Conservation (phyloP, 1,140 invertebrate species). For the Ectropis grisescens region DNA sequence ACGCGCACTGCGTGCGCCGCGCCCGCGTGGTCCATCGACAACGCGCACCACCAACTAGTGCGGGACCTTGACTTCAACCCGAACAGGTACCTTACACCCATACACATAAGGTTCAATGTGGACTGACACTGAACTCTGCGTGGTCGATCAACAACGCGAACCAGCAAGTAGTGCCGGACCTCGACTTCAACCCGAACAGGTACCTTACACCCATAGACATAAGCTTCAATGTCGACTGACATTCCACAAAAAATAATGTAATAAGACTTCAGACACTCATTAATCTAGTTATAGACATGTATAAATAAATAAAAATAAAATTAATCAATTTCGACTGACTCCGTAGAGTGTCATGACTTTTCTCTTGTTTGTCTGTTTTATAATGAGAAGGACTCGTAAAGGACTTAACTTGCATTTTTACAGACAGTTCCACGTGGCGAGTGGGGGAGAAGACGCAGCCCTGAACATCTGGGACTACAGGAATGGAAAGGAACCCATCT, state of each 20-base stretch:
- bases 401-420: too few species aligned
- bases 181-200: slow-evolving; percentile 98
- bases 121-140: slow-evolving; percentile 43
- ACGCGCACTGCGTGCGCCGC: slow-evolving; percentile 78
- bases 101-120: background rate
- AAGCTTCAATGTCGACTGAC: slow-evolving; percentile 1
- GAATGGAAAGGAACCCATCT: slow-evolving; percentile 82
- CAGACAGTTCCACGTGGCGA: slow-evolving; percentile 90
- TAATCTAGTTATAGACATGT: too few species aligned
- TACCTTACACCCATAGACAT: slow-evolving; percentile 6
- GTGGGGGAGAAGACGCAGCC: slow-evolving; percentile 94
- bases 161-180: slow-evolving; percentile 87
- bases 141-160: slow-evolving; percentile 92
- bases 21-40: slow-evolving; percentile 85
- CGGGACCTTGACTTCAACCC: slow-evolving; percentile 97
- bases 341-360: too few species aligned
- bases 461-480: slow-evolving; percentile 97
- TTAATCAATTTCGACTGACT: too few species aligned
- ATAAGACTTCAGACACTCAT: too few species aligned
- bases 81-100: slow-evolving; percentile 74
- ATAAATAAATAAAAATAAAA: too few species aligned
- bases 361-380: too few species aligned
- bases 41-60: slow-evolving; percentile 89
- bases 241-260: slow-evolving; percentile 1
- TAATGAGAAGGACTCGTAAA: too few species aligned